These are phyloP conservation scores for Apis laboriosa DNA, from an alignment of 1,140 invertebrate species.

Conservation along the genomic window DNA sequence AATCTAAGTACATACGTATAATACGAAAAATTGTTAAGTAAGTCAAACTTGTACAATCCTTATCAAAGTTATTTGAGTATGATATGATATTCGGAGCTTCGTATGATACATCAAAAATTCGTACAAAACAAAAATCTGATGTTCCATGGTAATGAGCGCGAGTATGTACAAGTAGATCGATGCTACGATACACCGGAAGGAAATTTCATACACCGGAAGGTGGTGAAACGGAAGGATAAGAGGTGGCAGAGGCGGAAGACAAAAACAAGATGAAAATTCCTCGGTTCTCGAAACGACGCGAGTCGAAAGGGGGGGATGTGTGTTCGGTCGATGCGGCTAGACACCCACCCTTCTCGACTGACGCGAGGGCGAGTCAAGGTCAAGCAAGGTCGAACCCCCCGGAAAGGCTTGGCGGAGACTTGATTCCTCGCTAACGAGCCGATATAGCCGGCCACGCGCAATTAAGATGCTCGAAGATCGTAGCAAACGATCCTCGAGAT, in stretches of 20 bases:
- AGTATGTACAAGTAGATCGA: neutral
- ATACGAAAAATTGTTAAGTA: too few species aligned
- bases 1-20: too few species aligned
- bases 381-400: slow-evolving; percentile 69
- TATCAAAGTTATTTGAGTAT: too few species aligned
- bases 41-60: too few species aligned
- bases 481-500: neutral
- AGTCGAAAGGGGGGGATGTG: neutral
- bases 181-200: slow-evolving; percentile 51
- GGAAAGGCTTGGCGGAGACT: slow-evolving; percentile 24
- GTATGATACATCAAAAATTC: neutral
- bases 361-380: slow-evolving; percentile 66
- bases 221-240: too few species aligned
- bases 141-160: neutral
- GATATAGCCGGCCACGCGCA: neutral
- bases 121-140: neutral
- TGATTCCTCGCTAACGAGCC: slow-evolving; percentile 30
- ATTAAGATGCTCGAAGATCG: slow-evolving; percentile 16
- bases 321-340: slow-evolving; percentile 76
- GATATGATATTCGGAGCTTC: too few species aligned
- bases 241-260: neutral
- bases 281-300: slow-evolving; percentile 31
- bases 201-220: neutral
- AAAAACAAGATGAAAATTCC: slow-evolving; percentile 46
- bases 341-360: slow-evolving; percentile 65